Percentiles rank a stretch among this genome's conserved stretches.
phyloP scores from a whole-genome alignment of 1,140 invertebrate species.

The Kradibia gibbosae region DNA sequence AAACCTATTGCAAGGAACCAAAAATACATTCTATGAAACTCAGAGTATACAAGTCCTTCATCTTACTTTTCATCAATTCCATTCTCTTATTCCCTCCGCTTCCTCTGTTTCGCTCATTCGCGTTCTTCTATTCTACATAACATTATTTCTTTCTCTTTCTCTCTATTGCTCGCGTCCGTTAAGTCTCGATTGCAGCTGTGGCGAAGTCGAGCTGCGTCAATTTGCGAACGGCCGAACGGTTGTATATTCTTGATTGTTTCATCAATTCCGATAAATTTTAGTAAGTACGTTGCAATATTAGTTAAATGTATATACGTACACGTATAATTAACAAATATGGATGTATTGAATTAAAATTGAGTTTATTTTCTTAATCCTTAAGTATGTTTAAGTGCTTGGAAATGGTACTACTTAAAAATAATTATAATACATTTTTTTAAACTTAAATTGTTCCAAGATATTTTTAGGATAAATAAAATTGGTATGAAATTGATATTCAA shows the following conservation, averaged over 20 bases:
- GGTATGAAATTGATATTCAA: not conserved
- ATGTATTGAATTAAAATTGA: not conserved
- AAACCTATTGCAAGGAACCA: not conserved
- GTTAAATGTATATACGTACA: too few species aligned
- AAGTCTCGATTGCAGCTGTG: too few species aligned
- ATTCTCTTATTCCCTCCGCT: too few species aligned
- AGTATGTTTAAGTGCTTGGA: not conserved
- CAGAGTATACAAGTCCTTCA: not conserved
- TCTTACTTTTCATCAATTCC: not conserved
- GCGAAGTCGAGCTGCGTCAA: not conserved
- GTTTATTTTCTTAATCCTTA: constrained; percentile 1
- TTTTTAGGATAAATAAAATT: not conserved
- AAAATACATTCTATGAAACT: not conserved
- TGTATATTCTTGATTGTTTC: not conserved
- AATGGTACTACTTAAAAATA: not conserved
- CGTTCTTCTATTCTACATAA: too few species aligned
- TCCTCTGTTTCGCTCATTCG: too few species aligned
- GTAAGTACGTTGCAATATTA: too few species aligned
- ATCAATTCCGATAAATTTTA: not conserved
- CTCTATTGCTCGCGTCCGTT: too few species aligned
- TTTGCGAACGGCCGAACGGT: not conserved
- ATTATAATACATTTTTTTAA: not conserved
- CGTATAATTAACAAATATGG: too few species aligned
- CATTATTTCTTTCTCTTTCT: too few species aligned
- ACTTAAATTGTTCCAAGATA: not conserved